Base-by-base conservation (phyloP, 2,113 vertebrate genomes). In the Sclerurus mexicanus region DNA sequence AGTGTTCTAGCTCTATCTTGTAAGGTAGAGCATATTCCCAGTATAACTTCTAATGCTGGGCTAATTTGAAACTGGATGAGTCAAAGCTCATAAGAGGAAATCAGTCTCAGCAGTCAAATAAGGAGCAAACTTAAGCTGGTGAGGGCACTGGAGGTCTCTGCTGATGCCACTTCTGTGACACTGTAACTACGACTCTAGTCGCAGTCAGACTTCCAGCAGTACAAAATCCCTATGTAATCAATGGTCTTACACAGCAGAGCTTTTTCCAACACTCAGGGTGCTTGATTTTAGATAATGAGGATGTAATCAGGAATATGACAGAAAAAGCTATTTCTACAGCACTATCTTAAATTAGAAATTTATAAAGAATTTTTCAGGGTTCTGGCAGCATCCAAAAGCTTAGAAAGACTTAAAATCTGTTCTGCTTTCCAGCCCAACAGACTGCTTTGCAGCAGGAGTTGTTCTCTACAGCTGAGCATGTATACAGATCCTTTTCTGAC, bases 401-500 rank as follows among this genome's bases (percentile, higher is more conserved):
- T 91, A 92, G 44, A 95, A 95, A 74, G 30, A 35, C 28, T 76
- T 91, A 60, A 86, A 59, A 58, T 52, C 21, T 72, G 27, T 79
- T 89, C 17, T 71, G 8, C 71, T 87, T 96, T 97, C 55, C 97
- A 99, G 99, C 77, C n/a, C 87, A 77, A 9, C 55, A 75, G 19
- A 95, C 95, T 89, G 31, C 78, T 39, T 64, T 95, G 52, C 93
- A 92, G 84, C 69, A 89, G 42, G 95, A 97, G 30, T 96, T 99
- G 39, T 94, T 99, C 35, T 68, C 76, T 59, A 91, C 97, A 84
- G 98, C 98, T 42, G 97, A 98, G 35, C 77, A 14, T 35, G 95
- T 99, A 42, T 97, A 94, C 89, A 96, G 90, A 39, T 97, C 96
- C 2, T 97, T 99, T 73, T 98, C 96, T 78, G 87, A 96, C 25